Base-by-base conservation (phyloP, 2,888 invertebrate species). In the Pyrgus malvae region DNA sequence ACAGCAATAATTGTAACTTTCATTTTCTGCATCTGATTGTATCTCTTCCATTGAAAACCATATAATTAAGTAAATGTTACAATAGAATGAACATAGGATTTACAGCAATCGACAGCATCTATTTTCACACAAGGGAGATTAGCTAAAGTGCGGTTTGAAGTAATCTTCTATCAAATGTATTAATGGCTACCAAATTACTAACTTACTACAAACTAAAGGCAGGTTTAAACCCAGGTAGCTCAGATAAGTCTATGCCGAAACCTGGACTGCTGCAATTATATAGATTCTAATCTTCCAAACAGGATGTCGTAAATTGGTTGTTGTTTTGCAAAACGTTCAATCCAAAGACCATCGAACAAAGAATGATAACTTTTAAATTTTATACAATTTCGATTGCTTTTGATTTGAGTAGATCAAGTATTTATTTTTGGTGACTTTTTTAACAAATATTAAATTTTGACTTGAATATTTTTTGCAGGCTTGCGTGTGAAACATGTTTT, bases 221-320 rank as follows among this genome's bases (percentile, higher is more conserved):
- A 50, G 55, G 40, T 38, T 53, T 16, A 27, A 38, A 33, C 16
- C 14, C 55, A 59, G 56, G 51, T 61, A 54, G 58, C 58, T 62
- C 56, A 60, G 62, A 53, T 61, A 58, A 63, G 67, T 65, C 68
- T 72, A 71, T 69, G 46, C 45, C 31, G 16, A 69, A 62, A 60
- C 61, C 59, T 51, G 17, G 17, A 60, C 23, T 63, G 57, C 62
- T 69, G 74, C 72, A 80, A 85, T 85, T 81, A 85, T 72, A 69
- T 61, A 75, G 78, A 80, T 80, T n/a, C 66, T 65, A 60, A 81
- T 83, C 76, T 76, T 65, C 58, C 55, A 65, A 78, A 74, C 79
- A 80, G 82, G 82, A 84, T 81, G 78, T 78, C 67, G 68, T 70
- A 75, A 77, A 80, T 77, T 76, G 68, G 67, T 66, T 23, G 23